Percentiles rank a stretch among this genome's conserved stretches.
Conservation (phyloP, 2,113 vertebrate species). For the Gnathonemus echidnorhynchus region DNA sequence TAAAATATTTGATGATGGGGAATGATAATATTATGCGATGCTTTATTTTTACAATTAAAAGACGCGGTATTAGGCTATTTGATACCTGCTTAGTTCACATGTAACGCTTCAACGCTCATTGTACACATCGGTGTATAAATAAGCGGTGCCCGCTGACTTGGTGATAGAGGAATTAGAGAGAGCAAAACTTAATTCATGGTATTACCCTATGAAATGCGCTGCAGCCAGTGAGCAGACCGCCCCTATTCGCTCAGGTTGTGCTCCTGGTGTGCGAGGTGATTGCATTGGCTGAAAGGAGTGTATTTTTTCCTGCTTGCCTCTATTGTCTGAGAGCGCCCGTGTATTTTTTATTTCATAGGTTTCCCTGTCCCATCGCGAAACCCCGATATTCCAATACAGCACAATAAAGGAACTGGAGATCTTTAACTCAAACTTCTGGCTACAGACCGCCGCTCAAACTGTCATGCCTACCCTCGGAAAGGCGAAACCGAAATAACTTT, state of each 20-base stretch:
- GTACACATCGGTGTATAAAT: neutral
- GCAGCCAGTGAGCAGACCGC: neutral
- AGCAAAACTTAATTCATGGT: slow-evolving; percentile 6
- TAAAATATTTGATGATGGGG: neutral
- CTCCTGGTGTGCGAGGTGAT: slow-evolving; percentile 21
- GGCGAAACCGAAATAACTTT: neutral
- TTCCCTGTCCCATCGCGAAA: slow-evolving; percentile 34
- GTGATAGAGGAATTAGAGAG: neutral
- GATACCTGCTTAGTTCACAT: neutral
- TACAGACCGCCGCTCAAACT: slow-evolving; percentile 7
- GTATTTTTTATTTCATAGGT: slow-evolving; percentile 12
- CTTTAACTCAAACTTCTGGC: neutral
- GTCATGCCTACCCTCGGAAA: neutral
- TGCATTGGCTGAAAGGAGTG: slow-evolving; percentile 16
- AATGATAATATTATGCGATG: neutral
- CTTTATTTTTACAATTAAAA: neutral
- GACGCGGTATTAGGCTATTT: neutral
- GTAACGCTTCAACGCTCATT: neutral
- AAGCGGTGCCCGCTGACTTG: neutral
- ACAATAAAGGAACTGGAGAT: neutral
- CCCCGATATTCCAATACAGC: neutral
- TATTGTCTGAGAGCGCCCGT: slow-evolving; percentile 13
- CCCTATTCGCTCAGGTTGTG: slow-evolving; percentile 13
- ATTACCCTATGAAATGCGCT: slow-evolving; percentile 12
- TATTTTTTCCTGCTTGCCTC: slow-evolving; percentile 24